Conservation (phyloP, 1,140 invertebrate genomes). For the Atta colombica region DNA sequence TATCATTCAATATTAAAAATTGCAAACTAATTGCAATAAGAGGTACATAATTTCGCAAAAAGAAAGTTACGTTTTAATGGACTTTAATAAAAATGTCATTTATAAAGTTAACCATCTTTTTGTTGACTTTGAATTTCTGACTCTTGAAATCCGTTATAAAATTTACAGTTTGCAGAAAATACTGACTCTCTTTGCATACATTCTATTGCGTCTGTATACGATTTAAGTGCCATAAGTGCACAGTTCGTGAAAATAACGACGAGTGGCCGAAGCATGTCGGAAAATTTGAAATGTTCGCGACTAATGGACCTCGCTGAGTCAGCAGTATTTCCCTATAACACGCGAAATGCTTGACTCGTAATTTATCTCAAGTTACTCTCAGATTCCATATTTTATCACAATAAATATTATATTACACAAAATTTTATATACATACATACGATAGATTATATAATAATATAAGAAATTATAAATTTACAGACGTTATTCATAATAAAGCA, state of each 20-base stretch:
- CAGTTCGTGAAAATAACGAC: constrained; percentile 42
- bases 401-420: neutral
- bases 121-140: neutral
- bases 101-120: neutral
- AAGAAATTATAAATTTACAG: neutral
- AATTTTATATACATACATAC: neutral
- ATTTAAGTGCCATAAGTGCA: constrained; percentile 27
- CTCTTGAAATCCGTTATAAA: neutral
- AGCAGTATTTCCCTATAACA: constrained; percentile 41
- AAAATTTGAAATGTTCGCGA: constrained; percentile 45
- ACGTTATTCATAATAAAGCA: neutral
- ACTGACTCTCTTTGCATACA: neutral
- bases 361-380: constrained; percentile 31
- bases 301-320: constrained; percentile 34
- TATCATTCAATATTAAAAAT: neutral
- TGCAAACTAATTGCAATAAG: neutral
- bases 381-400: constrained; percentile 31
- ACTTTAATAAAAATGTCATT: neutral
- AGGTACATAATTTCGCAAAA: neutral
- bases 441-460: neutral
- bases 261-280: constrained; percentile 14
- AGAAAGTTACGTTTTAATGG: neutral
- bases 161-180: neutral
- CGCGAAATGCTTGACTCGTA: constrained; percentile 19
- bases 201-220: neutral